Conservation (phyloP, 2,113 vertebrate species). For the Rhegmatorhina hoffmannsi region DNA sequence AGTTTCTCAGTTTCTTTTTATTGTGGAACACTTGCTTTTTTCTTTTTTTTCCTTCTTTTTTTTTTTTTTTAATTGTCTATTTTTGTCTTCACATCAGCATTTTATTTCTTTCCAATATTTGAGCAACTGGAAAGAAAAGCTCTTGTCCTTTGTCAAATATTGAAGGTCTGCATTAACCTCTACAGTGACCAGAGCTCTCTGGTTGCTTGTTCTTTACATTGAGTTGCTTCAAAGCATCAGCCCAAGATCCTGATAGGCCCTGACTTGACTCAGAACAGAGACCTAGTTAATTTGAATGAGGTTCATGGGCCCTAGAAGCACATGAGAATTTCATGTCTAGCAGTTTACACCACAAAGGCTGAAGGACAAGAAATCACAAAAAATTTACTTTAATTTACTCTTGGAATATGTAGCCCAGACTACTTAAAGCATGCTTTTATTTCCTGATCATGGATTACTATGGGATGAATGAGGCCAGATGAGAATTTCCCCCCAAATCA, state of each 20-base stretch:
- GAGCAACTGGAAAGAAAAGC: neutral
- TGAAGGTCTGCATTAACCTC: neutral
- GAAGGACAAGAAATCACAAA: neutral
- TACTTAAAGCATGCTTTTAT: neutral
- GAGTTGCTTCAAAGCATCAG: neutral
- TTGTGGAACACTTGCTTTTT: neutral
- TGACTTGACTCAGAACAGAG: neutral
- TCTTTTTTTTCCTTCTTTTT: rapidly evolving
- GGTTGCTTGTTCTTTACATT: neutral
- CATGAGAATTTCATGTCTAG: neutral
- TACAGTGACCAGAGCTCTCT: neutral
- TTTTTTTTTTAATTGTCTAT: neutral
- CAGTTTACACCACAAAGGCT: neutral
- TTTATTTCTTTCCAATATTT: neutral
- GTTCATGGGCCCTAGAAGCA: neutral
- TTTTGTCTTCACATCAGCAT: neutral
- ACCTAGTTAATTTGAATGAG: neutral
- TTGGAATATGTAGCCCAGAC: neutral
- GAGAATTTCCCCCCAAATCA: neutral
- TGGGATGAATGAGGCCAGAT: neutral
- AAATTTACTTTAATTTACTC: neutral
- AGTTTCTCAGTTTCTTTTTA: neutral
- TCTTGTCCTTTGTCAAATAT: neutral
- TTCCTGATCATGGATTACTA: neutral
- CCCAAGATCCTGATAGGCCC: neutral